Evolutionary conservation across 2,113 vertebrate genomes (phyloP).

Genomic region (Catharus fuscescens): DNA sequence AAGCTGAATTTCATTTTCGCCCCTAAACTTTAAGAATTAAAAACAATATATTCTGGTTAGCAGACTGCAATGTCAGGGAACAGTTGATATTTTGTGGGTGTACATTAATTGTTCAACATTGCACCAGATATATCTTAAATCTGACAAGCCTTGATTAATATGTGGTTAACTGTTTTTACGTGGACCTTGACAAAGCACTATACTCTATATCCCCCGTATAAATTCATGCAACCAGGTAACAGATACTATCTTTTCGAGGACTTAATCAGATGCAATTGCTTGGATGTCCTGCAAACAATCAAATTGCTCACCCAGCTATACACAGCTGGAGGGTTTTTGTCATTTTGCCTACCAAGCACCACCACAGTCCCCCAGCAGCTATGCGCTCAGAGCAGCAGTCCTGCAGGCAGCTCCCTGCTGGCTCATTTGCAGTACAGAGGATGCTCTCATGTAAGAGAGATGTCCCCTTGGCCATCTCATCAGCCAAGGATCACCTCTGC

Average conservation of each 20-base stretch:
- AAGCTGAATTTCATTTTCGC: background rate
- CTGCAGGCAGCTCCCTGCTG: background rate
- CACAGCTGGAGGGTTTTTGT: background rate
- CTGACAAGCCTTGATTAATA: background rate
- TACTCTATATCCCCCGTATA: background rate
- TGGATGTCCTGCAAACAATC: slow-evolving; percentile 23
- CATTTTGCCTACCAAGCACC: background rate
- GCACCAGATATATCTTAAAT: background rate
- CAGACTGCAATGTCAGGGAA: background rate
- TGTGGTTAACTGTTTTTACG: background rate
- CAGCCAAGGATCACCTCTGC: background rate
- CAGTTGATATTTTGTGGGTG: background rate
- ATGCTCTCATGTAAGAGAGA: background rate
- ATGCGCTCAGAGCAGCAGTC: background rate
- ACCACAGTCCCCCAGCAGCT: background rate
- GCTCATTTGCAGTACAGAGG: background rate
- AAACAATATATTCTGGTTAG: background rate
- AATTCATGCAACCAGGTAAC: background rate
- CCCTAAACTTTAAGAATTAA: background rate
- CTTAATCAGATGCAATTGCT: background rate
- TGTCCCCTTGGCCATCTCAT: background rate
- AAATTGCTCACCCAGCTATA: background rate
- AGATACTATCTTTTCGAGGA: slow-evolving; percentile 14
- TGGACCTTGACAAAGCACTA: background rate
- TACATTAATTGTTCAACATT: background rate